Conservation (phyloP, 2,797 vertebrate genomes). For the Vipera ursinii region DNA sequence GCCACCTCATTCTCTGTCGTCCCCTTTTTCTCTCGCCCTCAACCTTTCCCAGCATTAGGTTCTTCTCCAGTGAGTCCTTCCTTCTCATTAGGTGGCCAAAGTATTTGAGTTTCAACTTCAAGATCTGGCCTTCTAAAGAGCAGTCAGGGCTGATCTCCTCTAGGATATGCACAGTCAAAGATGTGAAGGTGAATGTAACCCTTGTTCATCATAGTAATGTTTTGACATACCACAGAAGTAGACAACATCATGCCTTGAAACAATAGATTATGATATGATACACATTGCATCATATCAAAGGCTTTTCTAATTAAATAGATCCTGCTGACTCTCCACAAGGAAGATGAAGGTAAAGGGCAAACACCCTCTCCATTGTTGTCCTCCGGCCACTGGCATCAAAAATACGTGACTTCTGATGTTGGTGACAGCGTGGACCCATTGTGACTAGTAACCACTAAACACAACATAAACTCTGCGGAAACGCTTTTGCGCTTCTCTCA, state of each 20-base stretch:
- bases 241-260: neutral
- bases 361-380: neutral
- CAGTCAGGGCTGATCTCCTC: too few relatives aligned
- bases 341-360: neutral
- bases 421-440: neutral
- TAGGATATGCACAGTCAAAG: neutral
- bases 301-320: neutral
- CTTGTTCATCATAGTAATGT: neutral
- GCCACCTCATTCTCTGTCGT: too few relatives aligned
- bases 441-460: neutral
- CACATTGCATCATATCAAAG: neutral
- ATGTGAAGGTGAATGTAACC: neutral
- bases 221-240: neutral
- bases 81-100: too few relatives aligned
- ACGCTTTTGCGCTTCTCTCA: neutral
- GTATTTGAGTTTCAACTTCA: too few relatives aligned
- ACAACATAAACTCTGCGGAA: neutral
- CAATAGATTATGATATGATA: neutral
- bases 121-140: too few relatives aligned
- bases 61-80: too few relatives aligned
- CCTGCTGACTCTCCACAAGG: neutral
- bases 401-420: neutral
- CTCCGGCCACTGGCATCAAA: neutral
- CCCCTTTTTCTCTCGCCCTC: too few relatives aligned
- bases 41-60: too few relatives aligned